Evolutionary conservation across 1,140 invertebrate species (phyloP).

Genomic region (Drosophila melanica): DNA sequence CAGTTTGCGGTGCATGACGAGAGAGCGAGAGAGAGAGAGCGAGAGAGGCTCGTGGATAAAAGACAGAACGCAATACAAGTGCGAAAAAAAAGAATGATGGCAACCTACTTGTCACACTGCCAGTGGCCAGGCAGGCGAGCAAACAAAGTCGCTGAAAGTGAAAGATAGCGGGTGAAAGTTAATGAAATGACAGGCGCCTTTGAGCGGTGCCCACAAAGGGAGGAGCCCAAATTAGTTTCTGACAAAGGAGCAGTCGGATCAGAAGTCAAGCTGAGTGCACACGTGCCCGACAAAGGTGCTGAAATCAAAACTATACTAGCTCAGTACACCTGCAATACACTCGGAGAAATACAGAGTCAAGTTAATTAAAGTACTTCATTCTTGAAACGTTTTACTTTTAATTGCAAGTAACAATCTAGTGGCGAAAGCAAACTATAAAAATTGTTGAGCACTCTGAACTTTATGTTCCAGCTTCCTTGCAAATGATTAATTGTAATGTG

Average conservation of each 20-base stretch:
- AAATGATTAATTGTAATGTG: too few species aligned
- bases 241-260: constrained; percentile 46
- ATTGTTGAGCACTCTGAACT: too few species aligned
- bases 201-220: constrained; percentile 31
- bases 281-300: constrained; percentile 47
- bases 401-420: too few species aligned
- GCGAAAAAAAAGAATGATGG: constrained; percentile 23
- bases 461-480: too few species aligned
- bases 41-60: background rate
- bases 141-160: constrained; percentile 28
- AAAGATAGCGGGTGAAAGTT: constrained; percentile 53
- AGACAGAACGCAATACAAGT: constrained; percentile 15
- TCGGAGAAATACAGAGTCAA: too few species aligned
- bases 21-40: background rate
- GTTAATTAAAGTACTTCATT: too few species aligned
- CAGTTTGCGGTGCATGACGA: constrained; percentile 16
- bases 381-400: too few species aligned
- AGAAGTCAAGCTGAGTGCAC: constrained; percentile 21
- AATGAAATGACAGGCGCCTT: constrained; percentile 68
- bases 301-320: constrained; percentile 24
- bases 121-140: constrained; percentile 30
- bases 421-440: too few species aligned
- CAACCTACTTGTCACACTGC: constrained; percentile 54
- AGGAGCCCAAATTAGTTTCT: constrained; percentile 63
- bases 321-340: background rate